Base-by-base conservation (phyloP, 2,888 invertebrate species). In the Ctenicera cuprea region DNA sequence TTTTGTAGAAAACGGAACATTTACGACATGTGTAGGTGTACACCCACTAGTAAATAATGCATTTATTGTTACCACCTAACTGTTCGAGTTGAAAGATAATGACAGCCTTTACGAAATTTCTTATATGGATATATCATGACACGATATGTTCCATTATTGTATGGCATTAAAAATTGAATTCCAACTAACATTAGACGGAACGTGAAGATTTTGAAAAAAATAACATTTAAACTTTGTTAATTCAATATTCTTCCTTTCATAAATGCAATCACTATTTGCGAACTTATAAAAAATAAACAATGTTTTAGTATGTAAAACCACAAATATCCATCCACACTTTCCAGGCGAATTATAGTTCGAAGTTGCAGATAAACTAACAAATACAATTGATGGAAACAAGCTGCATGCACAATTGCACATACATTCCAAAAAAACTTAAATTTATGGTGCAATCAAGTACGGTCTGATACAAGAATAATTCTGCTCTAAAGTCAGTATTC, bases 61-160 rank as follows among this genome's bases (percentile, higher is more conserved):
- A 54, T 54, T 54, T 54, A 54, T 54, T 54, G 54, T 54, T 54
- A 54, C 54, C 33, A 54, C 54, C 54, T 54, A 54, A 54, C 54
- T 33, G 54, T 54, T 54, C 52, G 26, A 26, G 52, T 30, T 54
- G 54, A 54, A 30, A 54, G 54, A 54, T 33, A 54, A 54, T 54
- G 33, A 14, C 14, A 54, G 54, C 54, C 54, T 54, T 54, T 22
- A n/a, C 3, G 8, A 52, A 52, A 52, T 26, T 16, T 3, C 14
- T 45, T 45, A 7, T n/a, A n/a, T n/a, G n/a, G n/a, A n/a, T n/a
- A n/a, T n/a, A n/a, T n/a, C n/a, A n/a, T n/a, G n/a, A n/a, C n/a
- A n/a, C n/a, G n/a, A n/a, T n/a, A n/a, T n/a, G n/a, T n/a, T n/a
- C n/a, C n/a, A n/a, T n/a, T n/a, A n/a, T n/a, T n/a, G n/a, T n/a